Conservation (phyloP, 2,797 vertebrate genomes). For the Molothrus aeneus region DNA sequence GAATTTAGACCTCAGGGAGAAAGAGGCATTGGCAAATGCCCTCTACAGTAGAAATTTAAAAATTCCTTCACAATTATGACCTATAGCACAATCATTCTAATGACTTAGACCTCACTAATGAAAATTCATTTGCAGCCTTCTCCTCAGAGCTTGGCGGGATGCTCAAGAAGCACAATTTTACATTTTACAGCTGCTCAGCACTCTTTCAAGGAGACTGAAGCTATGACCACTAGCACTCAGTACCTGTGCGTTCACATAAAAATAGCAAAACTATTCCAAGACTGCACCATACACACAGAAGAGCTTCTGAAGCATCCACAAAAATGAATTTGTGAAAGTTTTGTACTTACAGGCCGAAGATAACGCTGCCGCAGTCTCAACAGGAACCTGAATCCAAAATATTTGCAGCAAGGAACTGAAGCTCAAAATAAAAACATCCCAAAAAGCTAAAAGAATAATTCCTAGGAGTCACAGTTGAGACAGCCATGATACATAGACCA, state of each 20-base stretch:
- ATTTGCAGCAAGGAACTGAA: neutral
- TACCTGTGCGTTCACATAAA: neutral
- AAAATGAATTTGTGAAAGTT: neutral
- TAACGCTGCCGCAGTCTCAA: neutral
- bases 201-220: neutral
- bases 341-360: neutral
- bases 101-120: neutral
- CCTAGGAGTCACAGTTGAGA: neutral
- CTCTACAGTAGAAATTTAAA: neutral
- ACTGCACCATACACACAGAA: neutral
- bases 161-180: neutral
- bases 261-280: neutral
- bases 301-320: neutral
- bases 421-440: neutral
- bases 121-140: neutral
- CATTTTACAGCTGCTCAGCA: neutral
- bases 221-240: neutral
- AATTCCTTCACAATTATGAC: neutral
- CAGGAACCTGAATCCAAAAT: neutral
- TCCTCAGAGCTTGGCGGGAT: neutral
- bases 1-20: neutral
- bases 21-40: neutral
- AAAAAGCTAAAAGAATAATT: neutral
- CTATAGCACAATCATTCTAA: neutral
- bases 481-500: accelerated